phyloP scores from a whole-genome alignment of 2,113 vertebrate genomes.

The Tupaia chinensis region DNA sequence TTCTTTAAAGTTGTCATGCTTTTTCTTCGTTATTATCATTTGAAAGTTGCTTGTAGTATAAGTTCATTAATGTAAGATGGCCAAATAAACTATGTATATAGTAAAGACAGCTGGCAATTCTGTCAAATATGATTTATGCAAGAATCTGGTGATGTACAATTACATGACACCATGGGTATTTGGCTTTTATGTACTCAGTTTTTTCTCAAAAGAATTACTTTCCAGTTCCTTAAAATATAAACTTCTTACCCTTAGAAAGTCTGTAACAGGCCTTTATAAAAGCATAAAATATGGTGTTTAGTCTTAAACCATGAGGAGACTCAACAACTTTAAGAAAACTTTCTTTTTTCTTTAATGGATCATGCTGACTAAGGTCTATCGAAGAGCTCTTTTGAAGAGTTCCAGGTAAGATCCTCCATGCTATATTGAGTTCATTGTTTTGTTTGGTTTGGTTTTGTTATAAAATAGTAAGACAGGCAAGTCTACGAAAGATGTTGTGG shows the following conservation, averaged over 20 bases:
- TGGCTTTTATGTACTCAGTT: neutral
- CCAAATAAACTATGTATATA: slow-evolving; percentile 35
- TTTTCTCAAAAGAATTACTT: neutral
- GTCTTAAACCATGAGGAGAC: neutral
- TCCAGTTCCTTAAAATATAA: slow-evolving; percentile 7
- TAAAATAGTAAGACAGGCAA: neutral
- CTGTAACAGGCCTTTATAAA: neutral
- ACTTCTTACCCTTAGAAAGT: neutral
- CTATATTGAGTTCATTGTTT: neutral
- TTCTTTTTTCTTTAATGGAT: neutral
- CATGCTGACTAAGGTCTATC: neutral
- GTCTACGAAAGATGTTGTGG: fast-evolving
- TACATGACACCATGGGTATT: neutral
- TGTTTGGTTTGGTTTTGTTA: too few species aligned
- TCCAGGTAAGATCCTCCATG: fast-evolving
- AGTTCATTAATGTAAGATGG: slow-evolving; percentile 62
- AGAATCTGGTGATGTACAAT: neutral
- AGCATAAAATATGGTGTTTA: neutral
- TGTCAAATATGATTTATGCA: slow-evolving; percentile 42
- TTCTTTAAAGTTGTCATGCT: slow-evolving; percentile 53
- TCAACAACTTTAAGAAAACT: neutral
- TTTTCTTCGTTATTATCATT: slow-evolving; percentile 65
- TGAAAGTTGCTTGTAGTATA: slow-evolving; percentile 64
- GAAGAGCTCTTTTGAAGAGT: neutral
- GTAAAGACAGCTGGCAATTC: neutral